Evolutionary conservation across 2,888 invertebrate genomes (phyloP), one percentile per base, ranked within the genome.

Genomic region (Synanthedon formicaeformis): DNA sequence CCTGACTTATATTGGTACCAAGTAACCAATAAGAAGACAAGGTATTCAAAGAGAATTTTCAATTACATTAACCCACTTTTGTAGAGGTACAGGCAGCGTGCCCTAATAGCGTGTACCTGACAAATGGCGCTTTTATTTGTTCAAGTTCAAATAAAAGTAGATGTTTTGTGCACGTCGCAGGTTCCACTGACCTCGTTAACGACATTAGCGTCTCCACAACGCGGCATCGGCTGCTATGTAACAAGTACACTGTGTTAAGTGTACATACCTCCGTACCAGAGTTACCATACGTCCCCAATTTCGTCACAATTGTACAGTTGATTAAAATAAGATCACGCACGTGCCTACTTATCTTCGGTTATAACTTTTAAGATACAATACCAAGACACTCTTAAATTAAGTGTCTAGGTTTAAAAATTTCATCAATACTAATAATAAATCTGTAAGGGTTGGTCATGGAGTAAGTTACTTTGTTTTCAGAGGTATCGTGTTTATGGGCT

Each of bases 171-270:
- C 69, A 63, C 63, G 64, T 56, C 61, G 61, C 62, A 60, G 72
- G 69, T 66, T 67, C 73, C 56, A 75, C 67, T 81, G 79, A 75
- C 83, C 81, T 71, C 75, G 76, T 70, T 81, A 56, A 59, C 59
- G 64, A 66, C 62, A 75, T 78, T 80, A 78, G 74, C 78, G 74
- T 68, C 73, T 67, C 65, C 64, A 61, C 62, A 10, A 34, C 34
- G 8, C 34, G 60, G 60, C 64, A 63, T 61, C 65, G 60, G 58
- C 63, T 61, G 57, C 58, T 54, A 59, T 67, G 49, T 49, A 18
- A 71, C 73, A 69, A 71, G 78, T 73, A 69, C 56, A 54, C 50
- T 57, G 58, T 54, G 27, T 27, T 27, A 27, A 27, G 27, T 27
- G 27, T 27, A 27, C 27, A 27, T 27, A 54, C 56, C 57, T 55